These are phyloP conservation scores for Podiceps cristatus DNA, from an alignment of 2,113 vertebrate genomes.

Conservation along the genomic window DNA sequence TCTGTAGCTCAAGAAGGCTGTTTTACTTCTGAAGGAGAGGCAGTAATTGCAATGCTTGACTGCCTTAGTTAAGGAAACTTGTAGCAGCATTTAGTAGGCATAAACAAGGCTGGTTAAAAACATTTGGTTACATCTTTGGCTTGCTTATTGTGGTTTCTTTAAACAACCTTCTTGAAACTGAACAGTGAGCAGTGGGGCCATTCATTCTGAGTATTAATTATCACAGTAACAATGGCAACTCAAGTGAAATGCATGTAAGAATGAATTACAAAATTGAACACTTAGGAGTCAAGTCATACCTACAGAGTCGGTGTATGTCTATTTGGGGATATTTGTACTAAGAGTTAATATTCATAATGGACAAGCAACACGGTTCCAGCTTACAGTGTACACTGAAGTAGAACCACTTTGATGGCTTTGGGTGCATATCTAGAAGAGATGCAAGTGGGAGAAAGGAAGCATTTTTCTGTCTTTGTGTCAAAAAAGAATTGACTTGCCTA, in stretches of 20 bases:
- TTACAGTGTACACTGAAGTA: background rate
- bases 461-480: background rate
- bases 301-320: background rate
- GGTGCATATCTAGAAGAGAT: background rate
- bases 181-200: background rate
- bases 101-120: background rate
- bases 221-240: background rate
- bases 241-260: background rate
- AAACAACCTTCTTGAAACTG: background rate
- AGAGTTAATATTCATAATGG: background rate
- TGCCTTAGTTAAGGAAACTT: background rate
- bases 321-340: background rate
- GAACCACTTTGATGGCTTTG: background rate
- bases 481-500: background rate
- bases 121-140: background rate
- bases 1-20: background rate
- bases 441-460: accelerated
- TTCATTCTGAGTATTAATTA: background rate
- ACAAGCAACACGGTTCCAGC: background rate
- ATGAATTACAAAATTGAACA: background rate
- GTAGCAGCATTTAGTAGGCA: background rate
- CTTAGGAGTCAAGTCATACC: background rate
- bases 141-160: background rate
- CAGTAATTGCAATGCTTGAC: background rate
- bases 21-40: background rate